phyloP scores from a whole-genome alignment of 2,113 vertebrate genomes.

The Nansenia antarctica region DNA sequence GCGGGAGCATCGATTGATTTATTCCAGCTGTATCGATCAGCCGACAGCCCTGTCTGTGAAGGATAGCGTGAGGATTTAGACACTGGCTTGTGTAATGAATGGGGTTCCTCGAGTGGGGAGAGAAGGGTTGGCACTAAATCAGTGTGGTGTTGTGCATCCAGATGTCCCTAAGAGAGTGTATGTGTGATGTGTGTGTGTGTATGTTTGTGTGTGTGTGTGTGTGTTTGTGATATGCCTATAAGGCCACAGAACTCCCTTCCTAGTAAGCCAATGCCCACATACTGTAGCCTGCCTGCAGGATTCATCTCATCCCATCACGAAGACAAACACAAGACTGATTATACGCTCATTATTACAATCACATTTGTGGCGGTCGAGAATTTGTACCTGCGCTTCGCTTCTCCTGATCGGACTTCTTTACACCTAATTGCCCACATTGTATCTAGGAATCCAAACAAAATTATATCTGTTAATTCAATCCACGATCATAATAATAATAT shows the following conservation, averaged over 20 bases:
- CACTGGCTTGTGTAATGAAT: conserved; percentile 63
- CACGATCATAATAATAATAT: conserved; percentile 56
- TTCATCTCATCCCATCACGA: conserved; percentile 18
- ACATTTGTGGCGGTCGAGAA: conserved; percentile 9
- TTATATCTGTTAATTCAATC: conserved; percentile 50
- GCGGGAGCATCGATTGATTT: conserved; percentile 66
- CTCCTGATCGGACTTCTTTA: conserved; percentile 26
- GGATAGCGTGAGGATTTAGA: conserved; percentile 60
- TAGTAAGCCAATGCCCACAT: conserved; percentile 14
- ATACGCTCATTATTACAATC: not conserved
- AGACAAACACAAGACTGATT: not conserved
- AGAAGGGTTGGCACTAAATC: conserved; percentile 46
- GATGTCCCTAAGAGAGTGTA: conserved; percentile 4
- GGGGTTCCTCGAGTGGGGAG: conserved; percentile 34
- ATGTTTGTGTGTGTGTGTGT: conserved; percentile 3
- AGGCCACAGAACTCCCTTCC: not conserved
- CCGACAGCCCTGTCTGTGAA: conserved; percentile 67
- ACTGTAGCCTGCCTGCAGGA: conserved; percentile 22
- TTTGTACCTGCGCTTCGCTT: conserved; percentile 16
- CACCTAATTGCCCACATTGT: conserved; percentile 35
- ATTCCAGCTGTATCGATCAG: conserved; percentile 75
- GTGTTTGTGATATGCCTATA: not conserved
- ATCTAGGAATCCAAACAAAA: conserved; percentile 61
- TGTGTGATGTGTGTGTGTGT: conserved; percentile 4
- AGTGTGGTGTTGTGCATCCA: conserved; percentile 17